phyloP scores from a whole-genome alignment of 2,797 vertebrate genomes.

The Botia kubotai region DNA sequence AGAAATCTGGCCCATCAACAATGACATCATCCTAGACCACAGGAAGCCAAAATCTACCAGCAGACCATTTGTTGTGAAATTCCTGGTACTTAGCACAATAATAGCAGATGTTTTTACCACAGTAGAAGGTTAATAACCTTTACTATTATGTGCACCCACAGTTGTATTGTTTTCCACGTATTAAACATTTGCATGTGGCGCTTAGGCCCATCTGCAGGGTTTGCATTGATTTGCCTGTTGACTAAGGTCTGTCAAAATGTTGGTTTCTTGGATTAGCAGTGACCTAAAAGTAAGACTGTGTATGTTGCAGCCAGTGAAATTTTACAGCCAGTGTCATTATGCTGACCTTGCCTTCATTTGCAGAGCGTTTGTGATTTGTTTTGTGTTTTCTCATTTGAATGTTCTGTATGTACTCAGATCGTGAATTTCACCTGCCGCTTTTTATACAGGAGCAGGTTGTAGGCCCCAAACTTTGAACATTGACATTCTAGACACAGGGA shows the following conservation, averaged over 20 bases:
- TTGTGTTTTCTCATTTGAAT: constrained; percentile 5
- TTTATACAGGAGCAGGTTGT: too few species aligned
- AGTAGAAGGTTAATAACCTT: neutral
- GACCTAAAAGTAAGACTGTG: constrained; percentile 52
- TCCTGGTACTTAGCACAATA: constrained; percentile 76
- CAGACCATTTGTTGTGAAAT: constrained; percentile 83
- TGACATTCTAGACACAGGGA: constrained; percentile 44
- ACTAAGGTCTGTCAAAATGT: constrained; percentile 40
- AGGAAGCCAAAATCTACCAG: constrained; percentile 80
- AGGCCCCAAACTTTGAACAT: too few species aligned
- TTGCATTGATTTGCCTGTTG: constrained; percentile 76
- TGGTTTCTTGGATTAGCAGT: constrained; percentile 50
- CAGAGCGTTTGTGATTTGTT: constrained; percentile 9
- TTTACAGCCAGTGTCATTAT: constrained; percentile 19
- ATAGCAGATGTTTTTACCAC: constrained; percentile 1
- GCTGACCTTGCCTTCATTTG: constrained; percentile 5
- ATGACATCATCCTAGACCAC: constrained; percentile 82
- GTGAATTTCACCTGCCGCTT: constrained; percentile 81
- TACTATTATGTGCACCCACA: constrained; percentile 16
- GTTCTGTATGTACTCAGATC: constrained; percentile 72
- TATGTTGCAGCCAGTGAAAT: constrained; percentile 16
- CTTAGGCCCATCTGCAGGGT: constrained; percentile 65
- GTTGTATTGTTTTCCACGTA: constrained; percentile 31
- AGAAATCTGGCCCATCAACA: constrained; percentile 84
- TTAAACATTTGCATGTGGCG: constrained; percentile 71